Evolutionary conservation across 35 echinoderm and acorn worm genomes (phyloP).

Genomic region (Acanthaster planci): DNA sequence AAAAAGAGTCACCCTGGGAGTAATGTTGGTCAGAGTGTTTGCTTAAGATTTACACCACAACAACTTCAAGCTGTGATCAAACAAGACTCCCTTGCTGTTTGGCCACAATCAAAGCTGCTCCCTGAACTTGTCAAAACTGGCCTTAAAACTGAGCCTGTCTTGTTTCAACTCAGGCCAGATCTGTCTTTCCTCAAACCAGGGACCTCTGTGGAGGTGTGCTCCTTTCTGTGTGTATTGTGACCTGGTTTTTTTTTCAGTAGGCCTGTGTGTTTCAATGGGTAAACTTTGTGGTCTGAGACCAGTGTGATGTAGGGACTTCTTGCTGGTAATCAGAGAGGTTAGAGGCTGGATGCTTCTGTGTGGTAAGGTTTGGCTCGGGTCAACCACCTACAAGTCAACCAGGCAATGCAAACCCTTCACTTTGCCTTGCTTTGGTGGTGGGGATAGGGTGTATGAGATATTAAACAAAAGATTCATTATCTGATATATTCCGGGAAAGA

Average conservation of each 20-base stretch:
- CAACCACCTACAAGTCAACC: conserved; percentile 21
- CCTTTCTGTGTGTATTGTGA: not conserved
- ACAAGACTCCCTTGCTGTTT: not conserved
- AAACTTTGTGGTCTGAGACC: conserved; percentile 9
- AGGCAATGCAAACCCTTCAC: too few relatives aligned
- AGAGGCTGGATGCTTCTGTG: conserved; percentile 8
- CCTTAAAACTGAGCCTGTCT: conserved; percentile 12
- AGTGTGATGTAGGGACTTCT: conserved; percentile 12
- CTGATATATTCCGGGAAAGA: too few relatives aligned
- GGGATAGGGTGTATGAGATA: not conserved
- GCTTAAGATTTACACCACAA: not conserved
- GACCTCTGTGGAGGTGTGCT: not conserved
- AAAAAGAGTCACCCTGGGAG: too few relatives aligned
- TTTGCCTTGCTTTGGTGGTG: not conserved
- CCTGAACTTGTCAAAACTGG: conserved; percentile 11
- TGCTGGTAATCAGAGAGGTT: not conserved
- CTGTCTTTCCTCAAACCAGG: not conserved
- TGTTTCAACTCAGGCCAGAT: not conserved
- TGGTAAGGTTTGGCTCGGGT: not conserved
- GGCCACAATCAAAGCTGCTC: not conserved
- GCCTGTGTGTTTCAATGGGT: not conserved
- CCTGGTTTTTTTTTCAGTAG: not conserved
- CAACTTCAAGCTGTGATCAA: conserved; percentile 12
- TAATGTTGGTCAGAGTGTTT: not conserved
- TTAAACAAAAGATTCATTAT: too few relatives aligned